Evolutionary conservation across 1,140 invertebrate genomes (phyloP).

Genomic region (Magallana ariakensis): DNA sequence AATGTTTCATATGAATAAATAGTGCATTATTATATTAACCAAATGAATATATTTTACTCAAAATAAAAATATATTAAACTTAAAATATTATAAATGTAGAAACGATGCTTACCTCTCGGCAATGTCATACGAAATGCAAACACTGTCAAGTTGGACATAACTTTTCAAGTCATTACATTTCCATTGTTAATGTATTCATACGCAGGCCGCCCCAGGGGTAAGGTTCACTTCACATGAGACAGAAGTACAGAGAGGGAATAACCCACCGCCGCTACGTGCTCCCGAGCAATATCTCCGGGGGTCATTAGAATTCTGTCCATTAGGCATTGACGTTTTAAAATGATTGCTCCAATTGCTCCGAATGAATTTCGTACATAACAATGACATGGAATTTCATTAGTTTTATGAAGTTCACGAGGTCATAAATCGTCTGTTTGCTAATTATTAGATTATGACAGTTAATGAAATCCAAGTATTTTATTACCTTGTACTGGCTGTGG

Average conservation of each 20-base stretch:
- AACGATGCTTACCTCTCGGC: constrained; percentile 3
- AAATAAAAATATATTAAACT: too few species aligned
- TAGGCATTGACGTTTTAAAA: constrained; percentile 18
- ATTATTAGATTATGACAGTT: constrained; percentile 18
- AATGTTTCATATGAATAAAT: too few species aligned
- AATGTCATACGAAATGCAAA: constrained; percentile 15
- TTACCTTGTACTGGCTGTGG: neutral
- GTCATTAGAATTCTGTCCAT: constrained; percentile 11
- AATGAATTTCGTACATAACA: neutral
- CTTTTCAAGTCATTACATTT: constrained; percentile 29
- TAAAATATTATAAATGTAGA: neutral
- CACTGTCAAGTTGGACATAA: neutral
- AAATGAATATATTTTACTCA: too few species aligned
- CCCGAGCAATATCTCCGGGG: neutral
- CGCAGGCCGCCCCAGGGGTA: neutral
- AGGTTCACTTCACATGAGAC: neutral
- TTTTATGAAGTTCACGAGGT: neutral
- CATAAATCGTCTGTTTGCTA: constrained; percentile 1
- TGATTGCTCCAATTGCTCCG: constrained; percentile 29
- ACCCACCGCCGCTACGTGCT: neutral
- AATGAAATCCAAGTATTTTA: neutral
- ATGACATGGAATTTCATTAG: neutral
- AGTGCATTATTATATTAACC: too few species aligned
- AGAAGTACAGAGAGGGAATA: neutral
- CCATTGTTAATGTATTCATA: constrained; percentile 29